These are phyloP conservation scores for Sinopyrophorus schimmeli DNA, from an alignment of 2,888 invertebrate species.

Conservation along the genomic window DNA sequence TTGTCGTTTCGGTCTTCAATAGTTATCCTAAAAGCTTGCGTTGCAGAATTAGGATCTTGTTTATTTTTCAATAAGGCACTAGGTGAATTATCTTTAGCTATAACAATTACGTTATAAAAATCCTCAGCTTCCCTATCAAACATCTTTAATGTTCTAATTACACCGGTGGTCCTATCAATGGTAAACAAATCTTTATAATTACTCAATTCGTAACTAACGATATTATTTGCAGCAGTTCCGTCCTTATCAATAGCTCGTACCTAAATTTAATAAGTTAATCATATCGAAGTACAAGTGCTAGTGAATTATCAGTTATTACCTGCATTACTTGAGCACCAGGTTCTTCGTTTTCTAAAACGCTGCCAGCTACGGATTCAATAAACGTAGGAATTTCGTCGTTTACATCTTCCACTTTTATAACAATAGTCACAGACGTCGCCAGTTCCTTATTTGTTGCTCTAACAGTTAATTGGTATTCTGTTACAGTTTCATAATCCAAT, in stretches of 20 bases:
- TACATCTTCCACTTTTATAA: conserved; percentile 80
- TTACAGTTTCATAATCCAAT: conserved; percentile 83
- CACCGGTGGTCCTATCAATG: conserved; percentile 84
- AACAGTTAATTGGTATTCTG: conserved; percentile 81
- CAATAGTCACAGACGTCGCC: conserved; percentile 77
- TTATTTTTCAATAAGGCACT: conserved; percentile 68
- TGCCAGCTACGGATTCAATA: conserved; percentile 78
- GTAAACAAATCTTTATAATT: conserved; percentile 73
- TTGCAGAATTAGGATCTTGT: conserved; percentile 72
- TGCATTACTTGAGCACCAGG: conserved; percentile 85
- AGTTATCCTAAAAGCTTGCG: conserved; percentile 84
- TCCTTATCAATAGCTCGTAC: conserved; percentile 81
- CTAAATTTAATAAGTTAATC: conserved; percentile 21
- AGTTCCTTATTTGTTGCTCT: conserved; percentile 81
- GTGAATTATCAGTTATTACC: conserved; percentile 53
- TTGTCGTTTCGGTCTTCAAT: conserved; percentile 98
- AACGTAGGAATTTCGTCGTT: conserved; percentile 91
- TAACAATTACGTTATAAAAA: conserved; percentile 87
- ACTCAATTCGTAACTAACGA: conserved; percentile 77
- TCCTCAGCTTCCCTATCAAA: conserved; percentile 88
- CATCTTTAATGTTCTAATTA: conserved; percentile 76
- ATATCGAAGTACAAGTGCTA: not conserved
- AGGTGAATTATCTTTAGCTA: conserved; percentile 87
- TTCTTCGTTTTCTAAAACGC: conserved; percentile 83
- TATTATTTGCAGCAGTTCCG: conserved; percentile 80